Evolutionary conservation across 1,140 invertebrate species (phyloP), one percentile per base, ranked within the genome.

Genomic region (Pygmarrhopalites habei): DNA sequence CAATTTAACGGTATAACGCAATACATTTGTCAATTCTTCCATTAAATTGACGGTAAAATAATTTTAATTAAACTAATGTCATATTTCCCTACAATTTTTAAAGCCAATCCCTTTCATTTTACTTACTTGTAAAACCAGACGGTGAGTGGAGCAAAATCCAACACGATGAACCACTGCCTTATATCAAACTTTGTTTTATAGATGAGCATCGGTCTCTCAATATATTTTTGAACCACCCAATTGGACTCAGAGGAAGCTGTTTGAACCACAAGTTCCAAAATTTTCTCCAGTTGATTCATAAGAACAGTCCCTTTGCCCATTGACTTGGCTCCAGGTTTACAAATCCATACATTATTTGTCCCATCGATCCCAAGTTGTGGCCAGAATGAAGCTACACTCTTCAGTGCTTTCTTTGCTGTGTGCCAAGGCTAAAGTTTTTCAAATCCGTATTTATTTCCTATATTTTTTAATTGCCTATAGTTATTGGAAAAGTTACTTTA

Each of bases 131-230:
- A 95, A 77, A 93, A 86, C 90, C 91, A 97, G 23, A 96, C 85
- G 2, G 89, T 92, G 19, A 95, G 74, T 1, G 92, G 92, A 74
- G 92, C 88, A 67, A 88, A 87, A 74, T 85, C 87, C 0, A 90
- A 92, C 2, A 95, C 86, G 32, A 97, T 78, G 77, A 97, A 95
- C 90, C 90, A 92, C 74, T 91, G 88, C 1, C 89, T 79, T 61
- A 95, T 94, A 75, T 95, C 92, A 74, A 95, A 95, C 80, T 95
- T 95, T 2, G 90, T 94, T 67, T 89, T 83, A 75, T 92, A 87
- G 65, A 95, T 85, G 21, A 94, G 80, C 47, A 95, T 77, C 1
- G 89, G 90, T 65, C 83, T 83, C n/a, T n/a, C n/a, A n/a, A n/a
- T n/a, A n/a, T n/a, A n/a, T n/a, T n/a, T n/a, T n/a, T n/a, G n/a